These are phyloP conservation scores for Biston stratarius DNA, from an alignment of 2,888 invertebrate species.

Conservation along the genomic window DNA sequence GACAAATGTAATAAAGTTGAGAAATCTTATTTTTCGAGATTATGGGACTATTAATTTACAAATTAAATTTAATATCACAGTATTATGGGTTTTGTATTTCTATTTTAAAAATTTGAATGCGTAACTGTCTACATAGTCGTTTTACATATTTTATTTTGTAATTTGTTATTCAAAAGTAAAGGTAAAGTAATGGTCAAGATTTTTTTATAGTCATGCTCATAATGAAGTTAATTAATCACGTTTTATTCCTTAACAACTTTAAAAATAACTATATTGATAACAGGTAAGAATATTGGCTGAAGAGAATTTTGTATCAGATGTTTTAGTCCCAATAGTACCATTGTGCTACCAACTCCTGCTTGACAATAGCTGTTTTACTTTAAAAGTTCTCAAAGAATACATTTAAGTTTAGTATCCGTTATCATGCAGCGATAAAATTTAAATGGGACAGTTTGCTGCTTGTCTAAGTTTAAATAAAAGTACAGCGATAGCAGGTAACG, in stretches of 20 bases:
- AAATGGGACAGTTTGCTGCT: conserved; percentile 17
- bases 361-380: conserved; percentile 9
- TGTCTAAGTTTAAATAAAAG: conserved; percentile 23
- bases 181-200: too few species aligned
- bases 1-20: conserved; percentile 32
- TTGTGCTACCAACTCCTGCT: conserved; percentile 21
- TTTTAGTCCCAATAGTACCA: conserved; percentile 24
- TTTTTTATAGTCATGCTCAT: too few species aligned
- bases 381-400: conserved; percentile 20
- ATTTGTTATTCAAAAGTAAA: too few species aligned
- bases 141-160: too few species aligned
- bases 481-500: conserved; percentile 37
- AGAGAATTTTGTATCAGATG: conserved; percentile 3
- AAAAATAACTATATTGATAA: background rate
- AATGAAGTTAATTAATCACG: too few species aligned
- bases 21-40: conserved; percentile 3
- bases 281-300: conserved; percentile 5
- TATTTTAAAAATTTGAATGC: too few species aligned
- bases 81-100: background rate
- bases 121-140: too few species aligned
- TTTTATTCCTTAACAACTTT: background rate
- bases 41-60: background rate
- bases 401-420: conserved; percentile 16
- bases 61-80: background rate
- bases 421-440: conserved; percentile 22